phyloP scores from a whole-genome alignment of 2,113 vertebrate genomes.

The Chunga burmeisteri region DNA sequence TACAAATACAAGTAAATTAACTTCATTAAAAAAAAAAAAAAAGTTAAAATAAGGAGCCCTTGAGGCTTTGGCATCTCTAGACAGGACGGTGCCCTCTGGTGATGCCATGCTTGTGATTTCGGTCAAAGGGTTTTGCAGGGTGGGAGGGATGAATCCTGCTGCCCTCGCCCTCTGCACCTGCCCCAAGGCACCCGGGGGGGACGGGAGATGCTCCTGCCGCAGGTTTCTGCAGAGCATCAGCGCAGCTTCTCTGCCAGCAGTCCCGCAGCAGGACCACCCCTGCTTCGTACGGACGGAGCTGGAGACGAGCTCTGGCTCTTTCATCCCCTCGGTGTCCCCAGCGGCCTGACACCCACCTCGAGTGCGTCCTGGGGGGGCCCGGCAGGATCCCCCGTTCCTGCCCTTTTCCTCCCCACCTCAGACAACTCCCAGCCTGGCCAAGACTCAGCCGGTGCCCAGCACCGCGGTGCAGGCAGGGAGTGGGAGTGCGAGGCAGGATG shows the following conservation, averaged over 20 bases:
- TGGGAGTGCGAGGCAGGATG: no score
- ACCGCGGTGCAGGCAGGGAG: no score
- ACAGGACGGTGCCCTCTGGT: background rate
- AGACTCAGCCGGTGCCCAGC: background rate
- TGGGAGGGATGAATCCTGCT: fast-evolving
- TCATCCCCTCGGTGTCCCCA: background rate
- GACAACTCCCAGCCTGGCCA: background rate
- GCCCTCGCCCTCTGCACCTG: background rate
- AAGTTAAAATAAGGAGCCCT: background rate
- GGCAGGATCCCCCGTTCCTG: fast-evolving
- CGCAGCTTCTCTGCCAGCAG: fast-evolving
- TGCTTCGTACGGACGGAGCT: fast-evolving
- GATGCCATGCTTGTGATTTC: fast-evolving
- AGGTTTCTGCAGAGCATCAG: background rate
- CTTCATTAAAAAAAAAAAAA: no score
- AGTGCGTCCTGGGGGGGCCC: fast-evolving
- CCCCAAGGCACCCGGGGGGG: background rate
- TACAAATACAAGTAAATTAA: background rate
- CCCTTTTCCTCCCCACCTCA: background rate
- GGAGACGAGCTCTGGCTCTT: background rate
- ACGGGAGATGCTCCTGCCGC: background rate
- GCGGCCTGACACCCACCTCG: fast-evolving
- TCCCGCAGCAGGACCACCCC: fast-evolving
- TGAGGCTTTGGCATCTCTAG: background rate
- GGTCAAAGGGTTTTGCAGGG: background rate